Conservation (phyloP, 2,797 vertebrate genomes). For the Phalanger gymnotis region DNA sequence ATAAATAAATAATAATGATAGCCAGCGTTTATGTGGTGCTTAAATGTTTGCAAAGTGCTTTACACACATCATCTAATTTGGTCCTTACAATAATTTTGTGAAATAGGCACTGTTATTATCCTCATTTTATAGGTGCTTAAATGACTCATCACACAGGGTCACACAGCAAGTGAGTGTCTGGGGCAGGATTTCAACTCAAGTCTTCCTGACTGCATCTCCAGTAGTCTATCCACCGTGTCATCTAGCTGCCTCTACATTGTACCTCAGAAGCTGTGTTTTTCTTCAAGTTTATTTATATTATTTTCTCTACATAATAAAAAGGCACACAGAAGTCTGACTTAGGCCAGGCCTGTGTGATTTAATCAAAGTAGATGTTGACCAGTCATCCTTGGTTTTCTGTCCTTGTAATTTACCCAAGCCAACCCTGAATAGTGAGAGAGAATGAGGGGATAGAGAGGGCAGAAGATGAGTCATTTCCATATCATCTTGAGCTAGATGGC, state of each 20-base stretch:
- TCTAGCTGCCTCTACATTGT: background rate
- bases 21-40: background rate
- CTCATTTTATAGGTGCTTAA: background rate
- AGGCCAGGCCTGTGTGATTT: background rate
- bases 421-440: background rate
- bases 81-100: background rate
- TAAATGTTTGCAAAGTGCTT: background rate
- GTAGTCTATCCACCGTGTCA: background rate
- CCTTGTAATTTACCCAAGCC: conserved; percentile 11
- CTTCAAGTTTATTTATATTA: background rate
- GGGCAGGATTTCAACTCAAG: background rate
- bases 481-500: background rate
- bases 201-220: background rate
- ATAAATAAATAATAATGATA: no score
- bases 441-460: background rate
- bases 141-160: background rate
- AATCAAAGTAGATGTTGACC: conserved; percentile 1
- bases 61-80: background rate
- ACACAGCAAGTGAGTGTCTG: background rate
- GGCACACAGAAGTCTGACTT: background rate
- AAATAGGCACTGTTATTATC: background rate
- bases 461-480: background rate
- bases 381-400: background rate
- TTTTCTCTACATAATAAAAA: background rate
- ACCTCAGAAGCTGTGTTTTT: background rate